phyloP scores from a whole-genome alignment of 2,113 vertebrate species.

The Abramis brama region DNA sequence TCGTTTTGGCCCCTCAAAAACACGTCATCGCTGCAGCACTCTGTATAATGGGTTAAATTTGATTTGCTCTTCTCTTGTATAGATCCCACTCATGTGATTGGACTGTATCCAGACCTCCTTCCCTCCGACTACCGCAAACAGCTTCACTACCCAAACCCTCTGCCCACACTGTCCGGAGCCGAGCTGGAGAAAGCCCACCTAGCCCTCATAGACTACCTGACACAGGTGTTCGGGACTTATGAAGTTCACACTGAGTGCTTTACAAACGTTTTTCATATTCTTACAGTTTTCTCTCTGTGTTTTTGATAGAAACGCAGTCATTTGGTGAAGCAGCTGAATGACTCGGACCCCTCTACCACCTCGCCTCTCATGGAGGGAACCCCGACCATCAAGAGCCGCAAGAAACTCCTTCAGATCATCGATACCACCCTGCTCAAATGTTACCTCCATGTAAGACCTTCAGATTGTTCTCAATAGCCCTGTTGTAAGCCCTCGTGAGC shows the following conservation, averaged over 20 bases:
- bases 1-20: too few species aligned
- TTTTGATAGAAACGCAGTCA: slow-evolving; percentile 90
- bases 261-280: neutral
- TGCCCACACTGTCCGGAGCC: slow-evolving; percentile 88
- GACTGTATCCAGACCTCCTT: slow-evolving; percentile 95
- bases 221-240: slow-evolving; percentile 78
- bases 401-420: slow-evolving; percentile 96
- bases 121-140: slow-evolving; percentile 96
- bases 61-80: neutral
- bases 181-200: slow-evolving; percentile 96
- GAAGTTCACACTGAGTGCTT: neutral
- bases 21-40: neutral
- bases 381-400: slow-evolving; percentile 96
- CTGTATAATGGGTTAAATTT: neutral
- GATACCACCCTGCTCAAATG: slow-evolving; percentile 96
- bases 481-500: neutral
- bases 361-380: slow-evolving; percentile 97
- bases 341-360: slow-evolving; percentile 90
- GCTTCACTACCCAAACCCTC: slow-evolving; percentile 93
- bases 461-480: neutral
- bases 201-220: slow-evolving; percentile 96
- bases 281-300: neutral
- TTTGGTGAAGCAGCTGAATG: slow-evolving; percentile 94
- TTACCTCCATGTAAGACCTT: slow-evolving; percentile 89
- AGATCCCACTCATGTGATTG: slow-evolving; percentile 98